Evolutionary conservation across 2,888 invertebrate species (phyloP), one percentile per base, ranked within the genome.

Genomic region (Digitonthophagus gazella): DNA sequence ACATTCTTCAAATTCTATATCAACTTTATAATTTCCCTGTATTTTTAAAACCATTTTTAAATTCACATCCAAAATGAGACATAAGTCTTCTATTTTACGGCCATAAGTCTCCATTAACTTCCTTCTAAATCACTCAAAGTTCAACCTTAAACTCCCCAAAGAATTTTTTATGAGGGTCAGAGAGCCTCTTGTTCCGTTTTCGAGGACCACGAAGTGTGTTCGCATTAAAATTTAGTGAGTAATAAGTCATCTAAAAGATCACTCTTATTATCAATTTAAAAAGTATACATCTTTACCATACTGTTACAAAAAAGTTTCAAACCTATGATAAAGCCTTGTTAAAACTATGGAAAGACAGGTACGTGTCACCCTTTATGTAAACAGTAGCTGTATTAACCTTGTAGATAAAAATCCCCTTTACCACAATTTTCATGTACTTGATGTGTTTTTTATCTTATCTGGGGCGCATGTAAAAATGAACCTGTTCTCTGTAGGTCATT

Each of bases 81-180:
- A 19, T 18, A 61, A 61, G 19, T 61, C 20, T 20, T 18, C 5
- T 61, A 61, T n/a, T 61, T 61, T 61, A 61, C 61, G 61, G 61
- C 20, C 61, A 19, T 61, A 61, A 61, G 18, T 61, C 18, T 18
- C 8, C 6, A 61, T 14, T n/a, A 61, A 61, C 16, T 61, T 18
- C 18, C 61, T 61, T 61, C 20, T 61, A 61, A 61, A 61, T 61
- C 61, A 61, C 61, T 61, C 61, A 61, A 20, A 61, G 20, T 61
- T n/a, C 19, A 20, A 16, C 18, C n/a, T 19, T n/a, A n/a, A 44
- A 44, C 1, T 11, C 28, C 6, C 28, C 6, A 44, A 44, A 44
- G 28, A 44, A 44, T 44, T 44, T 44, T 8, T 44, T 8, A 5
- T 3, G 28, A 11, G 28, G 28, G 28, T 44, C 28, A 44, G 8